Evolutionary conservation across 1,140 invertebrate genomes (phyloP), one percentile per base, ranked within the genome.

Genomic region (Lithobius niger): DNA sequence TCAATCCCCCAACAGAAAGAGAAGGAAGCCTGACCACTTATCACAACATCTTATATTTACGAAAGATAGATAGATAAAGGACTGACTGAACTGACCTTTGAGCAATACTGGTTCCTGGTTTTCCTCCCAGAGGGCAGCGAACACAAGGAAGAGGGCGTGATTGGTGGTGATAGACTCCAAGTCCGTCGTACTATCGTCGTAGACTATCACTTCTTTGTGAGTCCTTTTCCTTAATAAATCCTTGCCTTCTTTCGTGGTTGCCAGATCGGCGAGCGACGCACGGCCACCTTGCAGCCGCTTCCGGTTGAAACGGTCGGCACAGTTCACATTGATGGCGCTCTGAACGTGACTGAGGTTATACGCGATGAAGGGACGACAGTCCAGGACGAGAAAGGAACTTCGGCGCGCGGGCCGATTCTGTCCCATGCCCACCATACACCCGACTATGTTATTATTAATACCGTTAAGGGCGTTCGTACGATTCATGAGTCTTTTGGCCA

Each of bases 271-370:
- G 10, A 85, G 67, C 1, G 73, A 75, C 1, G 79, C 79, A 61
- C 81, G 81, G 1, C 83, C 81, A 59, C 77, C 74, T 63, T 82
- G 81, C 53, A 87, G 70, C 21, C 83, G 68, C 58, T 79, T 73
- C 36, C 82, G 71, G 62, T 82, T 84, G 66, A 84, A 81, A 28
- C 83, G 69, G 66, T 86, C 84, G 1, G 79, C 77, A 64, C 83
- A 85, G 66, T 83, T 84, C 21, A 87, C 75, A 69, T 86, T 86
- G 54, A 86, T 78, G 18, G 84, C 80, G 16, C 82, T 82, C 24
- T 73, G 69, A 31, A 87, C 78, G 66, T 88, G 84, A 59, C 76
- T 77, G 26, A 78, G 73, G 64, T 84, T 84, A 69, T 81, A 87
- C 21, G 77, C 74, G 22, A 85, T 76, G 61, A 86, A 85, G 0